Evolutionary conservation across 2,888 invertebrate genomes (phyloP).

Genomic region (Thecophora atra): DNA sequence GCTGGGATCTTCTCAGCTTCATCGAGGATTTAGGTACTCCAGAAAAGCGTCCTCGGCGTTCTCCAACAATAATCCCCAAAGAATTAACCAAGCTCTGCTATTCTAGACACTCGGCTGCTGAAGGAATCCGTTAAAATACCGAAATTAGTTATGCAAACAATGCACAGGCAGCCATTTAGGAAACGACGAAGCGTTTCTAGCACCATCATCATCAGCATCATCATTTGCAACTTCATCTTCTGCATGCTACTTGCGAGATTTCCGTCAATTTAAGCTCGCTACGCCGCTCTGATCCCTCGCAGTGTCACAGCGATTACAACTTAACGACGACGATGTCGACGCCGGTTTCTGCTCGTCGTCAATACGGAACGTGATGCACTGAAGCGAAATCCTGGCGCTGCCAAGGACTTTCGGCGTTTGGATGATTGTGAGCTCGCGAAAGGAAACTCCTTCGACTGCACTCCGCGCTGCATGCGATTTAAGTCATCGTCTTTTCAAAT

Average conservation of each 20-base stretch:
- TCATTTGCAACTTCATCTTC: no score
- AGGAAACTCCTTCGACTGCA: constrained; percentile 30
- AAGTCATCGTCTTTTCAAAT: constrained; percentile 24
- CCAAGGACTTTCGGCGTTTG: background rate
- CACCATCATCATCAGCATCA: background rate
- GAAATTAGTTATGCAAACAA: constrained; percentile 43
- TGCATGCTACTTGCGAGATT: background rate
- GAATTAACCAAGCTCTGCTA: constrained; percentile 6
- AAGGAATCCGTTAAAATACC: constrained; percentile 27
- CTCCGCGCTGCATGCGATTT: constrained; percentile 26
- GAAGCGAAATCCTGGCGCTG: constrained; percentile 12
- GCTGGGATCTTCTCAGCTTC: background rate
- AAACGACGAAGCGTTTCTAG: constrained; percentile 14
- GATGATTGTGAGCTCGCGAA: background rate
- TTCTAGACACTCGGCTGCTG: constrained; percentile 7
- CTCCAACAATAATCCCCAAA: constrained; percentile 41
- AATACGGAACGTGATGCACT: constrained; percentile 34
- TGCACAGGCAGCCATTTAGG: constrained; percentile 37
- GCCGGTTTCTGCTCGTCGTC: constrained; percentile 6
- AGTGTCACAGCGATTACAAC: constrained; percentile 15
- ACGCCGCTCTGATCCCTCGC: background rate
- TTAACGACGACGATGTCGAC: no score
- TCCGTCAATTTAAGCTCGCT: background rate
- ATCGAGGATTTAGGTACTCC: background rate
- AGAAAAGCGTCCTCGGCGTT: constrained; percentile 15